These are phyloP conservation scores for Pherbina coryleti DNA, from an alignment of 2,888 invertebrate genomes.

Conservation along the genomic window DNA sequence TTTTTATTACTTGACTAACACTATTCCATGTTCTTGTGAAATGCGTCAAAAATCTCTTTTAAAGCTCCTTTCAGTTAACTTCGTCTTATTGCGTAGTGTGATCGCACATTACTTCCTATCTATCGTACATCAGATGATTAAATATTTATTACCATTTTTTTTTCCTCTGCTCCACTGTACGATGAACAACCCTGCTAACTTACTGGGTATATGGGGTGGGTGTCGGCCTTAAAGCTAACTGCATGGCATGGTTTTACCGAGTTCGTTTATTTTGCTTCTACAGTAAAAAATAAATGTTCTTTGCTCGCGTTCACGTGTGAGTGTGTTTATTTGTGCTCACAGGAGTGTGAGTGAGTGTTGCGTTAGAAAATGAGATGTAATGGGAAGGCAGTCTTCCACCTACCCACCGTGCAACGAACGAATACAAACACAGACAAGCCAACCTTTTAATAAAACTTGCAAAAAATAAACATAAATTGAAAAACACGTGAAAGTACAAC, in stretches of 20 bases:
- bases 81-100: too few relatives aligned
- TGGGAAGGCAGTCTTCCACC: slow-evolving; percentile 37
- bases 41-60: neutral
- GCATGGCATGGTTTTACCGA: neutral
- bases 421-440: slow-evolving; percentile 4
- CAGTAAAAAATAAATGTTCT: neutral
- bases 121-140: too few relatives aligned
- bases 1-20: too few relatives aligned
- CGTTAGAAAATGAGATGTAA: slow-evolving; percentile 41
- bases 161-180: slow-evolving; percentile 8
- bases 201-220: neutral
- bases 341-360: slow-evolving; percentile 11
- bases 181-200: too few relatives aligned
- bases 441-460: slow-evolving; percentile 11
- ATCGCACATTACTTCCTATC: too few relatives aligned
- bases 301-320: neutral
- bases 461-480: slow-evolving; percentile 42
- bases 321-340: neutral
- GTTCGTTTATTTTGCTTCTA: neutral
- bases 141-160: too few relatives aligned
- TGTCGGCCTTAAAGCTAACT: neutral
- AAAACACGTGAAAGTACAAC: slow-evolving; percentile 27
- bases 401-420: neutral
- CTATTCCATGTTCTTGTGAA: too few relatives aligned
- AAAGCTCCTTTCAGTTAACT: too few relatives aligned